Conservation (phyloP, 2,113 vertebrate species). For the Menidia beryllina region DNA sequence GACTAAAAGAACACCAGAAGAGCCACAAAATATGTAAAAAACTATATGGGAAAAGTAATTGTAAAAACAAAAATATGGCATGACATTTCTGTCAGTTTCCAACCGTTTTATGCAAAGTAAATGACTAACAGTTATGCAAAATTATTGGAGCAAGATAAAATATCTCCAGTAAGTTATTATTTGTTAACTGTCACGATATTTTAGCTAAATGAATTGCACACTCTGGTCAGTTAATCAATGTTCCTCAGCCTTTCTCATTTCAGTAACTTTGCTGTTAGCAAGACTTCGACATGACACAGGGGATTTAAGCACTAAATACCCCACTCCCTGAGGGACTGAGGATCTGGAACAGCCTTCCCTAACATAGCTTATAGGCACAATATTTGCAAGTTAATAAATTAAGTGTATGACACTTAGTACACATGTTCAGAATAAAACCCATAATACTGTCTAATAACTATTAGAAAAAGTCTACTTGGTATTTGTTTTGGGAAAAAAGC, state of each 20-base stretch:
- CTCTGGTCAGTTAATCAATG: slow-evolving; percentile 15
- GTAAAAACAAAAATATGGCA: background rate
- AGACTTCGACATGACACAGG: slow-evolving; percentile 9
- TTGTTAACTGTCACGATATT: slow-evolving; percentile 1
- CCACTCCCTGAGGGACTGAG: background rate
- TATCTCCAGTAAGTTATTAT: background rate
- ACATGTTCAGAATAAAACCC: slow-evolving; percentile 15
- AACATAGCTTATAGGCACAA: background rate
- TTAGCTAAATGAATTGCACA: slow-evolving; percentile 32
- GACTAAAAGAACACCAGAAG: background rate
- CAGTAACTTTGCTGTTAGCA: background rate
- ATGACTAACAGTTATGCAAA: background rate
- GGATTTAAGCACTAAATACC: background rate
- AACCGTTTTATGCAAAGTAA: slow-evolving; percentile 10
- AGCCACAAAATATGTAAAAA: background rate
- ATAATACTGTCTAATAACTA: background rate
- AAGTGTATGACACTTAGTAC: background rate
- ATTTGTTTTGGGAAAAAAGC: too few species aligned
- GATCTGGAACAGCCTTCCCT: slow-evolving; percentile 10
- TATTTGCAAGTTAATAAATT: slow-evolving; percentile 5
- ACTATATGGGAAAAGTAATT: background rate
- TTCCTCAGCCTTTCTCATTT: background rate
- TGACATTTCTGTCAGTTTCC: background rate
- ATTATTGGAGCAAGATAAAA: background rate
- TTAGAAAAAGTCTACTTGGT: too few species aligned